phyloP scores from a whole-genome alignment of 2,113 vertebrate genomes.

The Aramus guarauna region DNA sequence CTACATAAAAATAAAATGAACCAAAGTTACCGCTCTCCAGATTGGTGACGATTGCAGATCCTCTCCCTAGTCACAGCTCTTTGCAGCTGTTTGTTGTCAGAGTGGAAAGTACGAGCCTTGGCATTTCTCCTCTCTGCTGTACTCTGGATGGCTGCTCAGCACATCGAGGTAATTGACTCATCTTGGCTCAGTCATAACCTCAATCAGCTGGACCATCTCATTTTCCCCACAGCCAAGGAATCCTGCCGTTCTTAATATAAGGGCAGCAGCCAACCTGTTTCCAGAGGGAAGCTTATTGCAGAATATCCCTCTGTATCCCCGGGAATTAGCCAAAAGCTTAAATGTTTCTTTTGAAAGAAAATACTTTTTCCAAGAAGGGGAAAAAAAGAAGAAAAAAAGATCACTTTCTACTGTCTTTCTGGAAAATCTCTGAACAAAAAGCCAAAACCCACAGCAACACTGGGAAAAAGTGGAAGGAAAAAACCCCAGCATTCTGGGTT shows the following conservation, averaged over 20 bases:
- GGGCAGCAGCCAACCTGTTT: slow-evolving; percentile 41
- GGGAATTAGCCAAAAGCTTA: slow-evolving; percentile 24
- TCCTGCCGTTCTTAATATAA: not conserved
- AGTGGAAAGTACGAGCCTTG: not conserved
- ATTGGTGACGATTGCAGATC: not conserved
- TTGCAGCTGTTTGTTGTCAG: slow-evolving; percentile 56
- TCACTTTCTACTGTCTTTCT: not conserved
- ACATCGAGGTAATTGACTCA: slow-evolving; percentile 51
- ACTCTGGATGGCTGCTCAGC: slow-evolving; percentile 38
- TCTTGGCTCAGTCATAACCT: slow-evolving; percentile 57
- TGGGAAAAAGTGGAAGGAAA: not conserved
- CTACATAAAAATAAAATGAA: not conserved
- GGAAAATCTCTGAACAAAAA: not conserved
- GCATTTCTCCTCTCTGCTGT: not conserved
- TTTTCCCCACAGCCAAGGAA: slow-evolving; percentile 48
- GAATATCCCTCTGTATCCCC: not conserved
- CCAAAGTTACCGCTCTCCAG: accelerated
- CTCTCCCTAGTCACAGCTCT: not conserved
- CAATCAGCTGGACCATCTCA: slow-evolving; percentile 61
- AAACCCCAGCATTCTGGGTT: not conserved
- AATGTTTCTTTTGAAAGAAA: slow-evolving; percentile 14
- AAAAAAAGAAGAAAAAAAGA: not conserved
- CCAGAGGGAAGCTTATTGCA: slow-evolving; percentile 30
- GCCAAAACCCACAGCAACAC: not conserved
- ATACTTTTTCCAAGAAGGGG: not conserved